A percentile compares a stretch with the other conserved stretches of the same genome.
Evolutionary conservation across 1,140 invertebrate species (phyloP).

Genomic region (Drosophila lacertosa): DNA sequence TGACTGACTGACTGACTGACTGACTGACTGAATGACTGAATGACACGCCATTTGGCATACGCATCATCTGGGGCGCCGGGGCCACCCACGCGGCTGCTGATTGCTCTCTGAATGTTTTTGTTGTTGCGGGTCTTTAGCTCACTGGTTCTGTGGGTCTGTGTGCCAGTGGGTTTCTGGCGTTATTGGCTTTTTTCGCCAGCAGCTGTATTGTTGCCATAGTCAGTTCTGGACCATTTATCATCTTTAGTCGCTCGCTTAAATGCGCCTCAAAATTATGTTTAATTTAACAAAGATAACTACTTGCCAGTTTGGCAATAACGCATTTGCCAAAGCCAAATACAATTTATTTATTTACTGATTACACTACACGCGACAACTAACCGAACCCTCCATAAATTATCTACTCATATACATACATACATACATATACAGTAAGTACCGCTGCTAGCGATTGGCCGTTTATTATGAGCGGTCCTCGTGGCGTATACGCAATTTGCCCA

Average conservation of each 20-base stretch:
- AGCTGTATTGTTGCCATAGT: constrained; percentile 20
- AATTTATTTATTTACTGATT: constrained; percentile 38
- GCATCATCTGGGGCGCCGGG: constrained; percentile 38
- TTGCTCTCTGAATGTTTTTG: constrained; percentile 39
- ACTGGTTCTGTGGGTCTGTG: not conserved
- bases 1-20: constrained; percentile 4
- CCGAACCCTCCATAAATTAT: constrained; percentile 10
- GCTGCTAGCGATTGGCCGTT: not conserved
- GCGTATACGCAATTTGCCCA: constrained; percentile 8
- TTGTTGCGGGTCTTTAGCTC: not conserved
- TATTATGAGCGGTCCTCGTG: not conserved
- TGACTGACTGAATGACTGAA: constrained; percentile 27
- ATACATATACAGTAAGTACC: not conserved
- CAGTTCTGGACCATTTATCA: constrained; percentile 56
- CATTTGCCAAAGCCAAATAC: not conserved
- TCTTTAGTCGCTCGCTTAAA: constrained; percentile 56
- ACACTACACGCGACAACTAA: constrained; percentile 8
- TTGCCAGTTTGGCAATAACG: not conserved
- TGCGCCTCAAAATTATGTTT: constrained; percentile 57
- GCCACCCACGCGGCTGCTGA: constrained; percentile 27
- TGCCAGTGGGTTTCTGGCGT: constrained; percentile 16
- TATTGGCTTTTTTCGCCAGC: constrained; percentile 38
- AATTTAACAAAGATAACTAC: constrained; percentile 33
- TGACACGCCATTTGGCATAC: constrained; percentile 33
- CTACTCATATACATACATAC: too few relatives aligned